These are phyloP conservation scores for Diabrotica undecimpunctata DNA, from an alignment of 1,140 invertebrate species.

Conservation along the genomic window DNA sequence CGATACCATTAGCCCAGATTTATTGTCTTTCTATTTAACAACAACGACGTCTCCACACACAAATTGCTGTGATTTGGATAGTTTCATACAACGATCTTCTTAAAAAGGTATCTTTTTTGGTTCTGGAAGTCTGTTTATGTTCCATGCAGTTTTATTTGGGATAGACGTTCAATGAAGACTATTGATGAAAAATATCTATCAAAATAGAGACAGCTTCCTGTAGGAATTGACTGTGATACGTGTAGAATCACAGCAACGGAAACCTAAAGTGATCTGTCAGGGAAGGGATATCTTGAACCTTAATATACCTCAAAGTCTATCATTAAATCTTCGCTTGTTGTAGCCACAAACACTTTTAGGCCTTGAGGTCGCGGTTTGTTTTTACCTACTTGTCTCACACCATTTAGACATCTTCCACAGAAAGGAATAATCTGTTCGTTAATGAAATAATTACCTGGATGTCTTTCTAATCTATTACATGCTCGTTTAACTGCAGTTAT, in stretches of 20 bases:
- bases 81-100: constrained; percentile 19
- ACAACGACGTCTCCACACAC: too few relatives aligned
- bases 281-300: constrained; percentile 15
- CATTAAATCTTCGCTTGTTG: too few relatives aligned
- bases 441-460: too few relatives aligned
- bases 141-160: constrained; percentile 14
- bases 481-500: too few relatives aligned
- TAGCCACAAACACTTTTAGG: constrained; percentile 33
- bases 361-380: constrained; percentile 35
- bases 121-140: constrained; percentile 22
- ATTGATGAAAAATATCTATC: constrained; percentile 33
- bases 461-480: too few relatives aligned
- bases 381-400: constrained; percentile 27
- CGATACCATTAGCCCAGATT: constrained; percentile 21
- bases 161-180: constrained; percentile 18
- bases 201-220: too few relatives aligned
- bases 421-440: constrained; percentile 39
- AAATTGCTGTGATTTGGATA: constrained; percentile 15
- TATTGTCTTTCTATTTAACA: constrained; percentile 28
- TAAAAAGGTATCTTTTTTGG: constrained; percentile 18
- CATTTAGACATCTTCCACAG: constrained; percentile 25
- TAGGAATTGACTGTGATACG: constrained; percentile 28
- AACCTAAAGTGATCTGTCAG: constrained; percentile 21
- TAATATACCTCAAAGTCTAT: constrained; percentile 36
- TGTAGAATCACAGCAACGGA: constrained; percentile 24